A percentile compares a stretch with the other conserved stretches of the same genome.
Evolutionary conservation across 2,797 vertebrate species (phyloP).

Genomic region (Cyclopterus lumpus): DNA sequence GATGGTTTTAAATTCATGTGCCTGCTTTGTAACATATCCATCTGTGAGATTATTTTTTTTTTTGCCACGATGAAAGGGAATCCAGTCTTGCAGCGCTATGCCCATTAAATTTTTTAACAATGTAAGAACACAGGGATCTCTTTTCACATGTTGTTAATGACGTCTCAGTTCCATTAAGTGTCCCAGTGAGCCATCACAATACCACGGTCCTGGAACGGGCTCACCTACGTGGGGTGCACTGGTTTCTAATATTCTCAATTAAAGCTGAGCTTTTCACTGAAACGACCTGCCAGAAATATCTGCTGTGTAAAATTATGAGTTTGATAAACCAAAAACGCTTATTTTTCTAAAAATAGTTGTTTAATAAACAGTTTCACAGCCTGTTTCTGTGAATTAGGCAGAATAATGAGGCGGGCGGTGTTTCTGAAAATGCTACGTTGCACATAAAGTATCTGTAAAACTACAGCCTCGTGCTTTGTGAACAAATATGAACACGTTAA

Average conservation of each 20-base stretch:
- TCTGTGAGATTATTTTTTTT: background rate
- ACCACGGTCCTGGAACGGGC: background rate
- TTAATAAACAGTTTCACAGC: too few species aligned
- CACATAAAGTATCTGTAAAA: too few species aligned
- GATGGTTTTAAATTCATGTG: background rate
- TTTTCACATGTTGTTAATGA: background rate
- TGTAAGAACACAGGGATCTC: background rate
- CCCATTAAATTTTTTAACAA: constrained; percentile 9
- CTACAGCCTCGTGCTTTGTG: background rate
- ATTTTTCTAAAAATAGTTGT: background rate
- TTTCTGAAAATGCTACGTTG: background rate
- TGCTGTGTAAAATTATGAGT: background rate
- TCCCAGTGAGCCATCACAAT: background rate
- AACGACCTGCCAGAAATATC: background rate
- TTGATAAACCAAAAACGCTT: background rate
- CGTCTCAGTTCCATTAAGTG: background rate
- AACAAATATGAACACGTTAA: background rate
- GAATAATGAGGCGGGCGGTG: background rate
- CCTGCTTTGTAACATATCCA: background rate
- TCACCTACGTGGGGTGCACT: background rate
- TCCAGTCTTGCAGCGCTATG: background rate
- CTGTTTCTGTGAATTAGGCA: background rate
- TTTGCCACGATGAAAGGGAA: background rate
- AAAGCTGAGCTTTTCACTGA: background rate
- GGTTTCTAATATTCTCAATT: background rate